A percentile compares a stretch with the other conserved stretches of the same genome.
Evolutionary conservation across 2,797 vertebrate species (phyloP).

Genomic region (Petrocephalus sullivani): DNA sequence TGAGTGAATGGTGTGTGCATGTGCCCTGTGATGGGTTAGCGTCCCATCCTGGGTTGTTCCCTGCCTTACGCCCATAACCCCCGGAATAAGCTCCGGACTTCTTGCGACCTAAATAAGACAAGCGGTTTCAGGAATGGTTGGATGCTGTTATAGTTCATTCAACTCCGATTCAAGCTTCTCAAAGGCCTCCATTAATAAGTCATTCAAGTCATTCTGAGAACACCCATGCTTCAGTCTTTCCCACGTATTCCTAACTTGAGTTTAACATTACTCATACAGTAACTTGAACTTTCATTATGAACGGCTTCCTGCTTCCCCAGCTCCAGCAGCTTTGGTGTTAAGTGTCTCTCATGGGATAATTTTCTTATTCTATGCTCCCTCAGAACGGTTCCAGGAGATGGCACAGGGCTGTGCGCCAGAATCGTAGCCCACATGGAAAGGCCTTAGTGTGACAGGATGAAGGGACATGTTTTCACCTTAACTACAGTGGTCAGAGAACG

Average conservation of each 20-base stretch:
- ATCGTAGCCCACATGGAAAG: not conserved
- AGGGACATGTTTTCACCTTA: not conserved
- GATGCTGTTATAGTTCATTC: not conserved
- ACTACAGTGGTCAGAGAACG: not conserved
- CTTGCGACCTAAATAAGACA: not conserved
- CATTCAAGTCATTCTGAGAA: not conserved
- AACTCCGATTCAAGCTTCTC: not conserved
- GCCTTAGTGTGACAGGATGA: not conserved
- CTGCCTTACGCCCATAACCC: too few relatives aligned
- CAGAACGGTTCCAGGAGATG: not conserved
- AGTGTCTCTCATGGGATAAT: not conserved
- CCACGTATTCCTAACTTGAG: not conserved
- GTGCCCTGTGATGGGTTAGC: too few relatives aligned
- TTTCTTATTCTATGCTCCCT: not conserved
- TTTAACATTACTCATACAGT: not conserved
- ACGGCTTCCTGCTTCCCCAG: not conserved
- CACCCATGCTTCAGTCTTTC: not conserved
- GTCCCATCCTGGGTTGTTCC: too few relatives aligned
- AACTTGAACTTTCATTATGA: not conserved
- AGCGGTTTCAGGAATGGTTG: not conserved
- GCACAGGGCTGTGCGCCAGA: not conserved
- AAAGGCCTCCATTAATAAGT: not conserved
- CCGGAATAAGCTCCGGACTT: not conserved
- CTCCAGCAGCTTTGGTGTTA: not conserved
- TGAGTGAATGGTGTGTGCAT: not conserved